Conservation (phyloP, 2,797 vertebrate species). For the Micromesistius poutassou region DNA sequence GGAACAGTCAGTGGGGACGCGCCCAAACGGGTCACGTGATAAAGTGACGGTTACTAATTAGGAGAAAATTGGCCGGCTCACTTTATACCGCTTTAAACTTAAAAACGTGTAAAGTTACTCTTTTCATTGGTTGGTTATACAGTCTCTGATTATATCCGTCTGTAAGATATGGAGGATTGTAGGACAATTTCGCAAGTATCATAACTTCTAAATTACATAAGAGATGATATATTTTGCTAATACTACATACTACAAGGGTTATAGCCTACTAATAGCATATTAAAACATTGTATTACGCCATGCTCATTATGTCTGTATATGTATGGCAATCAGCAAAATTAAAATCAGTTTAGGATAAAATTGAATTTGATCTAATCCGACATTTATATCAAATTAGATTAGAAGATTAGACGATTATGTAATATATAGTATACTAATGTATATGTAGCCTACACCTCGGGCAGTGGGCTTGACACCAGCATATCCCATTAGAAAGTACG, state of each 20-base stretch:
- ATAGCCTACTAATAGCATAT: too few relatives aligned
- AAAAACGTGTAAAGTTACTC: not conserved
- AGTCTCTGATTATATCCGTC: not conserved
- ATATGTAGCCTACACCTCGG: too few relatives aligned
- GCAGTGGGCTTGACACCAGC: not conserved
- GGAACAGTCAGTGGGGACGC: constrained; percentile 46
- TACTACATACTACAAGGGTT: too few relatives aligned
- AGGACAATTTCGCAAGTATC: too few relatives aligned
- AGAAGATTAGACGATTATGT: too few relatives aligned
- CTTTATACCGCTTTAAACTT: not conserved
- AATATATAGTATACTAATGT: too few relatives aligned
- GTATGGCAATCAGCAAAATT: not conserved
- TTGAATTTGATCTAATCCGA: not conserved
- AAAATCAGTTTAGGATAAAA: not conserved
- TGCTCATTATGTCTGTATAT: too few relatives aligned
- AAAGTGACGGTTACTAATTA: not conserved
- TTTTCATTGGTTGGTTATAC: not conserved
- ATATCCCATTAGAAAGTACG: not conserved
- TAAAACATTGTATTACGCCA: too few relatives aligned
- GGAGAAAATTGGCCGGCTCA: not conserved
- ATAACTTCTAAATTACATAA: too few relatives aligned
- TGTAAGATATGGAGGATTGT: not conserved
- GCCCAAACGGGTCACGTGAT: constrained; percentile 64
- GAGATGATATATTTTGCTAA: too few relatives aligned
- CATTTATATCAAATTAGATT: too few relatives aligned